Evolutionary conservation across 2,888 invertebrate genomes (phyloP).

Genomic region (Temnothorax unifasciatus): DNA sequence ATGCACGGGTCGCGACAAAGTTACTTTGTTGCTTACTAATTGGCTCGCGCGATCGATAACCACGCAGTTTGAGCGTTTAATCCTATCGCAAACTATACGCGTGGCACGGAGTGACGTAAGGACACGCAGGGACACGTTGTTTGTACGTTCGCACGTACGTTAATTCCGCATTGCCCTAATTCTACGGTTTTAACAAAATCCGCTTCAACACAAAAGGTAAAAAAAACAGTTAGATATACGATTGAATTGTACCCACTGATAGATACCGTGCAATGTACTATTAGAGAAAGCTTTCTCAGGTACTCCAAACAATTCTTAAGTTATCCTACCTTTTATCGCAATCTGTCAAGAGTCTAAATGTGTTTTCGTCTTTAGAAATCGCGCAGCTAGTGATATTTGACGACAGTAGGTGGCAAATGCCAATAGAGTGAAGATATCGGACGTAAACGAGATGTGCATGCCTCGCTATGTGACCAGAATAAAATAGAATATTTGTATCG

Average conservation of each 20-base stretch:
- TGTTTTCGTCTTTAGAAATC: neutral
- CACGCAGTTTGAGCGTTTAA: conserved; percentile 6
- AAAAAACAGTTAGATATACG: neutral
- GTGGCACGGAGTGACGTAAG: neutral
- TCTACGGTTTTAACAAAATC: neutral
- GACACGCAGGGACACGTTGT: conserved; percentile 5
- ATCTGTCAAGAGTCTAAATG: neutral
- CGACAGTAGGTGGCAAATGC: conserved; percentile 40
- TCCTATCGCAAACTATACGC: conserved; percentile 23
- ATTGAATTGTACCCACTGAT: neutral
- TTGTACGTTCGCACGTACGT: neutral
- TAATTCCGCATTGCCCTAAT: neutral
- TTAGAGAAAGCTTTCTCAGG: neutral
- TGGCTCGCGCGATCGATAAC: conserved; percentile 40
- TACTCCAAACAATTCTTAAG: neutral
- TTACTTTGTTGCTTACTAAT: conserved; percentile 41
- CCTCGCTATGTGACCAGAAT: conserved; percentile 39
- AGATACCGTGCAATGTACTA: neutral
- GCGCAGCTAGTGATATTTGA: conserved; percentile 14
- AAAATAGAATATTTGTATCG: conserved; percentile 39
- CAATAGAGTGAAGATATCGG: conserved; percentile 50
- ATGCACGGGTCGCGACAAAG: conserved; percentile 9
- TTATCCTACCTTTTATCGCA: neutral
- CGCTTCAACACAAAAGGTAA: neutral
- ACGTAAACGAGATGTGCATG: conserved; percentile 39